These are phyloP conservation scores for Subacronicta megacephala DNA, from an alignment of 2,888 invertebrate genomes.

Conservation along the genomic window DNA sequence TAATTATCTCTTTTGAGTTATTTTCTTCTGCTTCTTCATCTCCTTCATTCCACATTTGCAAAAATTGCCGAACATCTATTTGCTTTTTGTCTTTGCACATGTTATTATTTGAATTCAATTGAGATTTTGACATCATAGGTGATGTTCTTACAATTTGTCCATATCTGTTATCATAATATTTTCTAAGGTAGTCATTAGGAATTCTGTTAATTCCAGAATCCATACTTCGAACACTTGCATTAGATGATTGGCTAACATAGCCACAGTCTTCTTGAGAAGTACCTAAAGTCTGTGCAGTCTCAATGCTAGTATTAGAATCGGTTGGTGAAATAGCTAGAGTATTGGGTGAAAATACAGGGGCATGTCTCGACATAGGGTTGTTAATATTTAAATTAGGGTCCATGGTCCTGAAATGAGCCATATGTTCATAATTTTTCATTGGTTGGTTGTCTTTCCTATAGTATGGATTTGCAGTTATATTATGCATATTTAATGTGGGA, in stretches of 20 bases:
- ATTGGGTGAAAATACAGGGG: constrained; percentile 82
- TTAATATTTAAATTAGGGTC: constrained; percentile 72
- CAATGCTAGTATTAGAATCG: constrained; percentile 83
- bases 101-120: constrained; percentile 56
- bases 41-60: constrained; percentile 88
- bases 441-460: constrained; percentile 76
- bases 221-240: constrained; percentile 80
- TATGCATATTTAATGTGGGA: constrained; percentile 72
- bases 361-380: constrained; percentile 72
- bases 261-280: constrained; percentile 84
- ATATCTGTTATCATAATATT: constrained; percentile 74
- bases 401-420: constrained; percentile 73
- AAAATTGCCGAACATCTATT: constrained; percentile 84
- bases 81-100: constrained; percentile 73
- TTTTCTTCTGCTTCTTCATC: constrained; percentile 80
- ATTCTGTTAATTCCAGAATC: constrained; percentile 74
- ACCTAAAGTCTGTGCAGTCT: constrained; percentile 74
- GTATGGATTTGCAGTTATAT: constrained; percentile 72
- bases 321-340: constrained; percentile 83
- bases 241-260: constrained; percentile 86
- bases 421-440: constrained; percentile 77
- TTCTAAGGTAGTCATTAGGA: constrained; percentile 74
- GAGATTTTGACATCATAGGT: constrained; percentile 62
- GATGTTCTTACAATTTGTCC: constrained; percentile 65
- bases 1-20: constrained; percentile 65